Evolutionary conservation across 2,797 vertebrate genomes (phyloP), one percentile per base, ranked within the genome.

Genomic region (Kryptolebias ocellatus): DNA sequence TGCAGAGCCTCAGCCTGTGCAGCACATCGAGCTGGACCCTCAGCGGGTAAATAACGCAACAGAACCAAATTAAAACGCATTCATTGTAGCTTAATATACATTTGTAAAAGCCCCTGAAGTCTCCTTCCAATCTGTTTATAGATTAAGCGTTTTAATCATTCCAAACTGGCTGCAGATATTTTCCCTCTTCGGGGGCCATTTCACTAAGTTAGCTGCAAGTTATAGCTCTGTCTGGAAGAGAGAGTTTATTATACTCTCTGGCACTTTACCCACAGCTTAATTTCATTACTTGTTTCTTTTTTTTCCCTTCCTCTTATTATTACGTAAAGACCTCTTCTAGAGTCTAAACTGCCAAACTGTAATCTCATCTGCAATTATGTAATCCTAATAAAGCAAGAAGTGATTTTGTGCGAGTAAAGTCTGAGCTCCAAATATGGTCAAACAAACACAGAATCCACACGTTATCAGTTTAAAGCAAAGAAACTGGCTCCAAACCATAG

Each of bases 21-120:
- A 95, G 4, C 95, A 95, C 82, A 94, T 98, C 54, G 94, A 97
- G 70, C 92, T 98, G 28, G 96, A 98, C 83, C 81, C 94, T 39
- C 83, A 89, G 66, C 87, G 92, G 93, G 95, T 96, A 90, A 76
- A 75, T 53, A 17, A 49, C 52, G 42, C 0, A 5, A 24, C 50
- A 17, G 1, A 24, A 56, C 18, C 17, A 17, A 53, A 53, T 20
- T 67, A 1, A 47, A 61, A 52, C 15, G 0, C 6, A 47, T 27
- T 60, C 27, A 46, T 10, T 24, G 15, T 17, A 60, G 52, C 8
- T n/a, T 44, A 45, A 58, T 29, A 28, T 39, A 9, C 6, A 46
- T 53, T 8, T 28, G 0, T 44, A 18, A 52, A 59, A 18, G 50
- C 37, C 27, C 18, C 37, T 42, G 24, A 47, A 0, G 1, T 15